Conservation (phyloP, 2,888 invertebrate species). For the Melangyna quadrimaculata region DNA sequence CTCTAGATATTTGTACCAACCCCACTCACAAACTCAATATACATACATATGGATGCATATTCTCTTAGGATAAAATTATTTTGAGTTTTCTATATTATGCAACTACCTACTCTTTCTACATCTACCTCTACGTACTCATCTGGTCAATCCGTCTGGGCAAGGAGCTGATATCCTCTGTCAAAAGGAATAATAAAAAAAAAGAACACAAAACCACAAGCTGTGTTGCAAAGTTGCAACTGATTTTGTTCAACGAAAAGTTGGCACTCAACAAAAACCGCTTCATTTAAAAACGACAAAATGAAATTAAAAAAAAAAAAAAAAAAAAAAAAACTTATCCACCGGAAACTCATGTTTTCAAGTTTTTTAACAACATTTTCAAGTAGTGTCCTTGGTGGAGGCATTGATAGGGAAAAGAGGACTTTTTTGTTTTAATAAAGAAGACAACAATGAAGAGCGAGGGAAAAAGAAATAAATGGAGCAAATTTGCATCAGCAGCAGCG, state of each 20-base stretch:
- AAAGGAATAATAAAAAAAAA: background rate
- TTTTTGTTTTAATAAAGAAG: constrained; percentile 1
- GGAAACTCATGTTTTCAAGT: background rate
- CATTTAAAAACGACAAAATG: constrained; percentile 33
- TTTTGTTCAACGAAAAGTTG: constrained; percentile 32
- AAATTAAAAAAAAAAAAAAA: background rate
- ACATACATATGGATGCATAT: no score
- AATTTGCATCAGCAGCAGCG: constrained; percentile 5
- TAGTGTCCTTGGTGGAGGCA: constrained; percentile 16
- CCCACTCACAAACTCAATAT: background rate
- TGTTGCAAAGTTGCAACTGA: constrained; percentile 36
- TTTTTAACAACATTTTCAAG: constrained; percentile 5
- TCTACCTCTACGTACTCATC: background rate
- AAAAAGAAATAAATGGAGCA: background rate
- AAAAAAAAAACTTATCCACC: constrained; percentile 16
- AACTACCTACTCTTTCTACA: background rate
- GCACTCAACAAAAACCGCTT: constrained; percentile 52
- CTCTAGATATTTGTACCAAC: background rate
- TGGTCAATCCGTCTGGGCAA: constrained; percentile 15
- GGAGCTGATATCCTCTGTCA: background rate
- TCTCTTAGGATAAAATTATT: background rate
- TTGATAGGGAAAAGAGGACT: constrained; percentile 24
- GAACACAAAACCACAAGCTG: constrained; percentile 2
- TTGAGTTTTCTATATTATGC: background rate
- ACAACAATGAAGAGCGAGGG: background rate